phyloP scores from a whole-genome alignment of 2,888 invertebrate species.

The Galeopsomyia nigrocyanea region DNA sequence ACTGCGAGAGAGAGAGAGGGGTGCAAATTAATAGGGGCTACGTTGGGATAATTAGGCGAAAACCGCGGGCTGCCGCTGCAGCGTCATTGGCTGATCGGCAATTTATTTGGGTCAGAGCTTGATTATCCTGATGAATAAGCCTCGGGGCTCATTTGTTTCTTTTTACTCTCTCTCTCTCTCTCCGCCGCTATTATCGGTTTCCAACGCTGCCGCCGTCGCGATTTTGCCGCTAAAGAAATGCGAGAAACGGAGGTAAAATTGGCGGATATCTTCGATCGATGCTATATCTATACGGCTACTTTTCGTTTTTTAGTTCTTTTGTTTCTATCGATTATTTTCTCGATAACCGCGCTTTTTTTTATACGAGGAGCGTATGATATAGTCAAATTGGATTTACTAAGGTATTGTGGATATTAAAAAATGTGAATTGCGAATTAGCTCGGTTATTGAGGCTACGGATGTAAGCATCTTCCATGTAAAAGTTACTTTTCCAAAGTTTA shows the following conservation, averaged over 20 bases:
- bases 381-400: too few relatives aligned
- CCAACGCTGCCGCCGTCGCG: background rate
- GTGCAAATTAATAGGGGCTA: slow-evolving; percentile 47
- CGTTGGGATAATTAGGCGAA: slow-evolving; percentile 58
- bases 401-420: too few relatives aligned
- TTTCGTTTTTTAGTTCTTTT: background rate
- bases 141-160: slow-evolving; percentile 38
- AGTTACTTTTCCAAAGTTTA: too few relatives aligned
- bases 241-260: slow-evolving; percentile 29
- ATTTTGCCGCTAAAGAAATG: background rate
- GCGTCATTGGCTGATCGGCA: slow-evolving; percentile 50
- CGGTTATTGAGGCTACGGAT: too few relatives aligned
- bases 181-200: slow-evolving; percentile 20
- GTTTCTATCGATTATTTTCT: slow-evolving; percentile 1
- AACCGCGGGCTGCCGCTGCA: slow-evolving; percentile 53
- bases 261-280: slow-evolving; percentile 27
- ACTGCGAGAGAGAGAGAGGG: slow-evolving; percentile 35
- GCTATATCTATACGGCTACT: background rate
- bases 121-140: slow-evolving; percentile 58
- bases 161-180: slow-evolving; percentile 29
- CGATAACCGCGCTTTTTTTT: background rate
- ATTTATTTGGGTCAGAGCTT: slow-evolving; percentile 58
- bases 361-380: too few relatives aligned
- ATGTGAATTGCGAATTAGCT: too few relatives aligned
- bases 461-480: too few relatives aligned